Evolutionary conservation across 2,888 invertebrate genomes (phyloP), one percentile per base, ranked within the genome.

Genomic region (Tyria jacobaeae): DNA sequence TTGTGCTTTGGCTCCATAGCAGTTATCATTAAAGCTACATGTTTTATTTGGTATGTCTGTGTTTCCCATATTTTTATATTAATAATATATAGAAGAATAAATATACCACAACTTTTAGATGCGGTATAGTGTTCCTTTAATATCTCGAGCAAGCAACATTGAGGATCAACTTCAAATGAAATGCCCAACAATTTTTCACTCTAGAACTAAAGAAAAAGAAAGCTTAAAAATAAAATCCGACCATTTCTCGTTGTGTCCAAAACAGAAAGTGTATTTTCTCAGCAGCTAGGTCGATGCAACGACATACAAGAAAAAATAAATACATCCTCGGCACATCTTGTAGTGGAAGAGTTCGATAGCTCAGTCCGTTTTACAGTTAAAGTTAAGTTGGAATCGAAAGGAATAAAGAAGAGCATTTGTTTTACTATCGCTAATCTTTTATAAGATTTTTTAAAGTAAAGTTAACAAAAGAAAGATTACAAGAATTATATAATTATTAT

Each of bases 141-240:
- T 64, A 70, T 57, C 48, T 50, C 66, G 50, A 74, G 67, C 76
- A 68, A 70, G 31, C 65, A 64, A 54, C 57, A 64, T 64, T 66
- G 64, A 66, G 63, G 56, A 76, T 73, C 70, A 70, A 61, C 73
- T 73, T 76, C 70, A 68, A 64, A 73, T 75, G 63, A 73, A 73
- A 68, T 68, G 66, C 25, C 55, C 64, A 66, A 67, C 70, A 63
- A 76, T 75, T 73, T 75, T 61, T 72, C 76, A 72, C 67, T 66
- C 58, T 61, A 52, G 57, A 67, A 68, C 70, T 66, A 66, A 68
- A 67, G 21, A 72, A 76, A 67, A 70, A 78, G 57, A 58, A 58
- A 24, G 52, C 55, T 60, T 60, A 54, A 66, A 72, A 72, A 67
- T 67, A 75, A 69, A 64, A 57, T 24, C 52, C 48, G n/a, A 68